These are phyloP conservation scores for Drosophila virilis DNA, from an alignment of 1,140 invertebrate genomes.

Conservation along the genomic window DNA sequence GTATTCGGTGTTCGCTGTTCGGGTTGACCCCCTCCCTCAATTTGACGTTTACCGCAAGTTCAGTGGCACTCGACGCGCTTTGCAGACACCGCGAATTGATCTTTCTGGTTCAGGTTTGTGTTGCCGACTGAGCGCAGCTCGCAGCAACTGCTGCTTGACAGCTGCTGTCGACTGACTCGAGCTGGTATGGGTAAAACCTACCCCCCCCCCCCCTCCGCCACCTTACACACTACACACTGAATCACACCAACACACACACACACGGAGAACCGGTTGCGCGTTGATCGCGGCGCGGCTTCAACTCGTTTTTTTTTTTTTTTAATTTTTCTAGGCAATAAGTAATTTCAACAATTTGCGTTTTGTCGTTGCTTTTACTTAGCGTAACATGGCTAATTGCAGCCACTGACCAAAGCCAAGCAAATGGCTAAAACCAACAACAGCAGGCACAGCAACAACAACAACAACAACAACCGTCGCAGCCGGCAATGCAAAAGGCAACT, in stretches of 20 bases:
- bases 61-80: constrained; percentile 32
- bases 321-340: constrained; percentile 37
- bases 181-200: not conserved
- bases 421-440: constrained; percentile 8
- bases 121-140: constrained; percentile 66
- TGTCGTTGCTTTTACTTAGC: constrained; percentile 44
- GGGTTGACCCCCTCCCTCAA: not conserved
- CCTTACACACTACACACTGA: constrained; percentile 4
- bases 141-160: constrained; percentile 19
- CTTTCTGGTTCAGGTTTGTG: constrained; percentile 70
- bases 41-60: constrained; percentile 12
- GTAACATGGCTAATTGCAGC: constrained; percentile 54
- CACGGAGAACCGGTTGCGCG: constrained; percentile 29
- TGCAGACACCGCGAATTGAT: constrained; percentile 59
- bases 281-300: constrained; percentile 49
- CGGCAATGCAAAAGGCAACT: constrained; percentile 21
- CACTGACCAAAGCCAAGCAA: constrained; percentile 22
- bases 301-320: constrained; percentile 10
- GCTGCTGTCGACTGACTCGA: constrained; percentile 2
- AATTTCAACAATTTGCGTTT: constrained; percentile 46
- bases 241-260: constrained; percentile 28
- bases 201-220: not conserved
- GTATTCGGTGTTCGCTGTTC: not conserved
- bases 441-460: constrained; percentile 2
- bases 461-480: constrained; percentile 16